Base-by-base conservation (phyloP, 2,888 invertebrate genomes). In the Caenorhabditis panamensis region DNA sequence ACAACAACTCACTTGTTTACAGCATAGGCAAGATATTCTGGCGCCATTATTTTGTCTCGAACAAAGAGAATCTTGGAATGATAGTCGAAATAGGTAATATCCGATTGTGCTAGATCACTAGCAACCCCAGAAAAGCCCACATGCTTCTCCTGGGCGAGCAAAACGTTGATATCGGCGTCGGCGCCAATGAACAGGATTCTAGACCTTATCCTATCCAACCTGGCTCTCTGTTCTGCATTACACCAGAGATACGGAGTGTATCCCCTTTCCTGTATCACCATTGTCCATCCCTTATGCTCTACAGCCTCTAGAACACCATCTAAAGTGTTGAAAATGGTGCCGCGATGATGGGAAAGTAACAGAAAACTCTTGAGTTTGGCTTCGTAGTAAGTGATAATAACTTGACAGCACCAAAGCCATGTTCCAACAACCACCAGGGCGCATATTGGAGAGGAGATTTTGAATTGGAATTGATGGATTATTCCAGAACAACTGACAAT, bases 281-380 rank as follows among this genome's bases (percentile, higher is more conserved):
- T 24, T 0, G 76, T 82, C 84, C 84, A 84, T 31, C 77, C 84
- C 49, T 81, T 68, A 24, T 63, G 59, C 36, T 82, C 64, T 9
- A 66, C 79, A 2, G 84, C 81, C 37, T 84, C 84, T 0, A 84
- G 59, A 37, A 82, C 79, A 2, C 79, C 82, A 69, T 82, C 81
- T 47, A 84, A 54, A 1, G 78, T 82, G 26, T 80, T 71, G 62
- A 84, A 84, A 24, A 73, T 79, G 4, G 84, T 82, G 4, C 84
- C 84, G n/a, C 81, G 47, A 20, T 75, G 73, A 44, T 82, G 81
- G 6, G 84, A 81, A 6, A 84, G 63, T 0, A 80, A 76, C 6
- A 84, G 79, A 56, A 84, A 84, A 69, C 81, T 82, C 41, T 82
- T 82, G 0, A 84, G 63, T 36, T 84, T 84, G 22, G 82, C 82